These are phyloP conservation scores for Theodoxus fluviatilis DNA, from an alignment of 2,888 invertebrate species.

Conservation along the genomic window DNA sequence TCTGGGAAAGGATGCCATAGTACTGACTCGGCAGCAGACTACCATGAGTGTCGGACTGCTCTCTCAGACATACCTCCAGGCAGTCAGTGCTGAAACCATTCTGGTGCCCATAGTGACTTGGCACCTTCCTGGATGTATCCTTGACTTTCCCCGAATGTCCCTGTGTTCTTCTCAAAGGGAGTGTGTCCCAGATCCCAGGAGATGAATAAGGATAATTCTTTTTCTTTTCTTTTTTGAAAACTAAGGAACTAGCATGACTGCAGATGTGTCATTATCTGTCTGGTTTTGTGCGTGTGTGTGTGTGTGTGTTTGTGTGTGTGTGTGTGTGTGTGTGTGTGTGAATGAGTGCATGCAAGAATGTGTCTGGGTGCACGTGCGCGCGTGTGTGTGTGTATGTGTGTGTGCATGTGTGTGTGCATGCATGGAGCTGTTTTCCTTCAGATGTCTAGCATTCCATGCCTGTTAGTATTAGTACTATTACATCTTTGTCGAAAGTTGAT, in stretches of 20 bases:
- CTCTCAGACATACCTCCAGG: conserved; percentile 58
- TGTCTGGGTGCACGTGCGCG: too few relatives aligned
- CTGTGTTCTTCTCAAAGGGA: neutral
- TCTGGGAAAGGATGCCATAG: conserved; percentile 61
- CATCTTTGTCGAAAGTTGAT: neutral
- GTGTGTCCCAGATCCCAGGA: too few relatives aligned
- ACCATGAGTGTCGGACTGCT: conserved; percentile 58
- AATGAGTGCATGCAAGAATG: too few relatives aligned
- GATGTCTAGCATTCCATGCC: neutral
- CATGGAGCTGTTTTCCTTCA: neutral
- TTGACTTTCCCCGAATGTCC: conserved; percentile 32
- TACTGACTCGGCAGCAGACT: conserved; percentile 50
- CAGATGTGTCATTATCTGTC: too few relatives aligned
- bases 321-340: too few relatives aligned
- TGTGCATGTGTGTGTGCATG: too few relatives aligned
- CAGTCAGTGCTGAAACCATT: conserved; percentile 55
- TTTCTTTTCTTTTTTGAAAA: too few relatives aligned
- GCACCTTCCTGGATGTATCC: conserved; percentile 54
- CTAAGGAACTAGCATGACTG: too few relatives aligned
- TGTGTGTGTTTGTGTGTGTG: conserved; percentile 8
- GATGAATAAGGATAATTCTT: too few relatives aligned
- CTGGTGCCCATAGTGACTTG: conserved; percentile 60
- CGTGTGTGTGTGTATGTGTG: too few relatives aligned
- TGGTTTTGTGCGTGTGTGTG: neutral
- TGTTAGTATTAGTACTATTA: neutral